Evolutionary conservation across 92 coral and sea anemone genomes (phyloP).

Genomic region (Porites rus): DNA sequence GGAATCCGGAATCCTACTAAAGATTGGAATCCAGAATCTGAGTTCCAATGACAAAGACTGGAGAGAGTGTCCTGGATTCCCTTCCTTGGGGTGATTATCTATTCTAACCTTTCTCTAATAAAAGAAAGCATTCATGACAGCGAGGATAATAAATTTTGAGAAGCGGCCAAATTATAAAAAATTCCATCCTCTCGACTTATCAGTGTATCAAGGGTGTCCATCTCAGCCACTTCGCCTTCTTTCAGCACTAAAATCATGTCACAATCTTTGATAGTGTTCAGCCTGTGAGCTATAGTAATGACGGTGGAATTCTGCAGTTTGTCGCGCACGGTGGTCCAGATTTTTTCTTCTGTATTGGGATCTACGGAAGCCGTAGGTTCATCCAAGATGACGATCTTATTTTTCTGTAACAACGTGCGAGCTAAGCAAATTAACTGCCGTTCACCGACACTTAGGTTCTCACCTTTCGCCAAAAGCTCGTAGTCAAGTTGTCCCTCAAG

Average conservation of each 20-base stretch:
- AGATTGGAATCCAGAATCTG: too few relatives aligned
- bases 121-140: too few relatives aligned
- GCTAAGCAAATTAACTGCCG: slow-evolving; percentile 50
- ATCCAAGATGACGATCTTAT: slow-evolving; percentile 39
- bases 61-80: too few relatives aligned
- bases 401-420: slow-evolving; percentile 35
- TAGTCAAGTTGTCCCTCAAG: slow-evolving; percentile 43
- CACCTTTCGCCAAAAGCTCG: slow-evolving; percentile 24
- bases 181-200: slow-evolving; percentile 18
- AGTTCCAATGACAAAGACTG: too few relatives aligned
- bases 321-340: slow-evolving; percentile 41
- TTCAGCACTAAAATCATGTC: slow-evolving; percentile 25
- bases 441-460: slow-evolving; percentile 44
- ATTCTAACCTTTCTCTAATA: too few relatives aligned
- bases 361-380: slow-evolving; percentile 48
- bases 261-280: slow-evolving; percentile 44
- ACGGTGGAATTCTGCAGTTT: slow-evolving; percentile 39
- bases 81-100: too few relatives aligned
- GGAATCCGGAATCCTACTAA: too few relatives aligned
- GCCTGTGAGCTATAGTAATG: slow-evolving; percentile 36
- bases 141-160: slow-evolving; percentile 4
- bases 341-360: slow-evolving; percentile 36
- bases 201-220: slow-evolving; percentile 14
- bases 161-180: slow-evolving; percentile 28
- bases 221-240: slow-evolving; percentile 34